phyloP scores from a whole-genome alignment of 2,797 vertebrate genomes.

The Sebastes vulpes region DNA sequence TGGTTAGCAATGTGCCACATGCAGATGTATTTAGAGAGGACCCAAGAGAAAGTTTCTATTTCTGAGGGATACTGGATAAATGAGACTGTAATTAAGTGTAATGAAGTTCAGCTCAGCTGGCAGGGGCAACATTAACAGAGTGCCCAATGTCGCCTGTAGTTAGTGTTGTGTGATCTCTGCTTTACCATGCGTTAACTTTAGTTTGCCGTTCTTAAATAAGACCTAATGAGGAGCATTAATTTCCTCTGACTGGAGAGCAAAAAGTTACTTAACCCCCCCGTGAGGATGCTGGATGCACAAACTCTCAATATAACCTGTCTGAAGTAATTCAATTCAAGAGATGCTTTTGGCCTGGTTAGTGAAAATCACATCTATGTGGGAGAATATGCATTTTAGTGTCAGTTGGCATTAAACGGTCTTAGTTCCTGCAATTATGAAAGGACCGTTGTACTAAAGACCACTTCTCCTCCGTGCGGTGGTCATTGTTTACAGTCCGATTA shows the following conservation, averaged over 20 bases:
- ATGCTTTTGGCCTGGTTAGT: neutral
- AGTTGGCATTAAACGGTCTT: no score
- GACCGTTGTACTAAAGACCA: no score
- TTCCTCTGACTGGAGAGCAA: neutral
- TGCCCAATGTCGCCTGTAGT: slow-evolving; percentile 5
- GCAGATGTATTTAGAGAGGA: neutral
- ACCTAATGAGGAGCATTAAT: slow-evolving; percentile 16
- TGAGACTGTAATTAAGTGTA: slow-evolving; percentile 35
- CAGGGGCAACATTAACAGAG: slow-evolving; percentile 5
- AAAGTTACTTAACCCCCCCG: neutral
- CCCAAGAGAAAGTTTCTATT: slow-evolving; percentile 20
- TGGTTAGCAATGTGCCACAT: neutral
- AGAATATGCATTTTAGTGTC: neutral
- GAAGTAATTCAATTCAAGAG: neutral
- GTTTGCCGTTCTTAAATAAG: slow-evolving; percentile 5
- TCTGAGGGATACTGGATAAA: slow-evolving; percentile 16
- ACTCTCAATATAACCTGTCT: neutral
- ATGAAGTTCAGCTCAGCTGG: neutral
- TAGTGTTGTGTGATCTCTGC: slow-evolving; percentile 9
- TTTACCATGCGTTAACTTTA: slow-evolving; percentile 11
- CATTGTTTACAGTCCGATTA: no score
- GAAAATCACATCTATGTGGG: neutral
- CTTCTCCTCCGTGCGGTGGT: no score
- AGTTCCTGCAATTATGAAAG: no score
- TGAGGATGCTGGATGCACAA: neutral